Evolutionary conservation across 2,888 invertebrate species (phyloP).

Genomic region (Lasioglossum morio): DNA sequence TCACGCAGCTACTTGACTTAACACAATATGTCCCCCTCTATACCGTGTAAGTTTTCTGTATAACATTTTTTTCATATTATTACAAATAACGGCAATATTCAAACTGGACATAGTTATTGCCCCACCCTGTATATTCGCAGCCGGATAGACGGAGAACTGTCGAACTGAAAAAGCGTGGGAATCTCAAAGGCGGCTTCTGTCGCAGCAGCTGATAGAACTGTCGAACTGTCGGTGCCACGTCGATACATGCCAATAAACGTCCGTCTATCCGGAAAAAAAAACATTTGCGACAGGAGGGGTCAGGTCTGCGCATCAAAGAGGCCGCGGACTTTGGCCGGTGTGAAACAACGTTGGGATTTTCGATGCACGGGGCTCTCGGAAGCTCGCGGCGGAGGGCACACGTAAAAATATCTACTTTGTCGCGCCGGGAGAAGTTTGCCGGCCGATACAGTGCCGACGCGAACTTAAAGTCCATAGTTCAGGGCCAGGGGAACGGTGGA

Average conservation of each 20-base stretch:
- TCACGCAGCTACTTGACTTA: too few species aligned
- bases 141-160: neutral
- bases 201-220: neutral
- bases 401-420: conserved; percentile 45
- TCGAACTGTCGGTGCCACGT: neutral
- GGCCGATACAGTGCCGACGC: conserved; percentile 14
- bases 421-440: conserved; percentile 21
- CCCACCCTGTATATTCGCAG: too few species aligned
- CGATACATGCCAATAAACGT: conserved; percentile 11
- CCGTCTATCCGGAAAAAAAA: conserved; percentile 2
- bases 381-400: neutral
- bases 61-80: too few species aligned
- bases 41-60: too few species aligned
- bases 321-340: neutral
- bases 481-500: conserved; percentile 29
- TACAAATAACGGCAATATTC: too few species aligned
- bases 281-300: neutral
- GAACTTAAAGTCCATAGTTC: conserved; percentile 55
- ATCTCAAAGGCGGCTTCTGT: neutral
- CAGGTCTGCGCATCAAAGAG: conserved; percentile 7
- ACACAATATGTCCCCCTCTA: too few species aligned
- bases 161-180: neutral
- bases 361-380: neutral
- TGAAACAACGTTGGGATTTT: neutral
- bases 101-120: too few species aligned